These are phyloP conservation scores for Ciconia boyciana DNA, from an alignment of 2,113 vertebrate species.

Conservation along the genomic window DNA sequence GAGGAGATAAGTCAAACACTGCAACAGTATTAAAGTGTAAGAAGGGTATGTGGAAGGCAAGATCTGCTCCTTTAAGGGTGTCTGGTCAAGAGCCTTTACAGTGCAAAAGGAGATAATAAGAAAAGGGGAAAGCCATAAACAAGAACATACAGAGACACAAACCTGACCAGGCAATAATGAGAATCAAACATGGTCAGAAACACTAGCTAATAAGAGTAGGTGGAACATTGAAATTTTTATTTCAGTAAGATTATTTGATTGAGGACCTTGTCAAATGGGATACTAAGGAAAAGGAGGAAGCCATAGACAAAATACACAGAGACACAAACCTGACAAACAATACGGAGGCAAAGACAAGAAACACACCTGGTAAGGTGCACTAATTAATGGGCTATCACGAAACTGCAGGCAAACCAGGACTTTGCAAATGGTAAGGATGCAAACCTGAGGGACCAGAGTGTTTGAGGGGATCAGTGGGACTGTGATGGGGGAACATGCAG, in stretches of 20 bases:
- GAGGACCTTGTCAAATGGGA: neutral
- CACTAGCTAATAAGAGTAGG: neutral
- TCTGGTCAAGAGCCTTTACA: neutral
- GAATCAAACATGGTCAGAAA: neutral
- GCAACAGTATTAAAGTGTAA: neutral
- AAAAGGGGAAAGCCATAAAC: neutral
- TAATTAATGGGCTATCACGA: neutral
- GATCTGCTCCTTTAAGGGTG: neutral
- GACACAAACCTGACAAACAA: neutral
- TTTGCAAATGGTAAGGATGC: neutral
- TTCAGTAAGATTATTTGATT: neutral
- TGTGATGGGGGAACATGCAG: neutral
- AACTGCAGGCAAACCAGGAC: neutral
- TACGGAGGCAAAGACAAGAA: neutral
- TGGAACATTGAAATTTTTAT: neutral
- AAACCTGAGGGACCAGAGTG: neutral
- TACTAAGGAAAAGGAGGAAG: neutral
- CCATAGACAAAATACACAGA: neutral
- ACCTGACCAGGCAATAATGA: neutral
- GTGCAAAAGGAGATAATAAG: neutral
- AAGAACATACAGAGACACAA: neutral
- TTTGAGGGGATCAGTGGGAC: neutral
- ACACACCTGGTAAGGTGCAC: neutral
- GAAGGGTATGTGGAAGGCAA: neutral
- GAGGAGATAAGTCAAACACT: neutral